Conservation (phyloP, 2,113 vertebrate genomes). For the Pomatostomus ruficeps region DNA sequence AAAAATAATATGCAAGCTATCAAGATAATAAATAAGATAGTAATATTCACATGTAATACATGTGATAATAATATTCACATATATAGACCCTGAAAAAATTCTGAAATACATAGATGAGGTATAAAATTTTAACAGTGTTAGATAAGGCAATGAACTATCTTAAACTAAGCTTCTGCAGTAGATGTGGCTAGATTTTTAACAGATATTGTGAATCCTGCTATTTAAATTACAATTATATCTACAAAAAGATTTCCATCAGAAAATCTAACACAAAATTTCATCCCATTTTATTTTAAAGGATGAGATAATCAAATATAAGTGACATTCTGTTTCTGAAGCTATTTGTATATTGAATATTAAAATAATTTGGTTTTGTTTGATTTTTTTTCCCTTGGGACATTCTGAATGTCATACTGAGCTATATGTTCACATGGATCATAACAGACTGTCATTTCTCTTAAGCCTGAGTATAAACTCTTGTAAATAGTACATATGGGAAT, state of each 20-base stretch:
- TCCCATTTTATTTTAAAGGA: neutral
- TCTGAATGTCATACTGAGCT: neutral
- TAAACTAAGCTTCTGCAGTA: neutral
- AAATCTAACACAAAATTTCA: neutral
- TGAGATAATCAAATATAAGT: neutral
- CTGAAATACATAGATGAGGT: rapidly evolving
- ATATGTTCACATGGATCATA: neutral
- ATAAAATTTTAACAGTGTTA: neutral
- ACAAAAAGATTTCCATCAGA: neutral
- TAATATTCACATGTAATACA: neutral
- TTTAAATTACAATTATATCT: neutral
- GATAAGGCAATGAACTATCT: neutral
- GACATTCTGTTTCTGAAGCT: neutral
- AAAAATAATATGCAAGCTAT: neutral
- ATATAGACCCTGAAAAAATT: neutral
- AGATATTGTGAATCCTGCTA: rapidly evolving
- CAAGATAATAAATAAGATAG: neutral
- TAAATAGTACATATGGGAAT: neutral
- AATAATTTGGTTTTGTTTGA: neutral
- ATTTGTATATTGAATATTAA: neutral
- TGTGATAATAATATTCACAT: no score
- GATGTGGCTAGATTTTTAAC: neutral
- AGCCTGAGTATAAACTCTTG: neutral
- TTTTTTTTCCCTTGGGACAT: neutral
- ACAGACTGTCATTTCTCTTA: neutral